phyloP scores from a whole-genome alignment of 2,113 vertebrate species.

The Limanda limanda region DNA sequence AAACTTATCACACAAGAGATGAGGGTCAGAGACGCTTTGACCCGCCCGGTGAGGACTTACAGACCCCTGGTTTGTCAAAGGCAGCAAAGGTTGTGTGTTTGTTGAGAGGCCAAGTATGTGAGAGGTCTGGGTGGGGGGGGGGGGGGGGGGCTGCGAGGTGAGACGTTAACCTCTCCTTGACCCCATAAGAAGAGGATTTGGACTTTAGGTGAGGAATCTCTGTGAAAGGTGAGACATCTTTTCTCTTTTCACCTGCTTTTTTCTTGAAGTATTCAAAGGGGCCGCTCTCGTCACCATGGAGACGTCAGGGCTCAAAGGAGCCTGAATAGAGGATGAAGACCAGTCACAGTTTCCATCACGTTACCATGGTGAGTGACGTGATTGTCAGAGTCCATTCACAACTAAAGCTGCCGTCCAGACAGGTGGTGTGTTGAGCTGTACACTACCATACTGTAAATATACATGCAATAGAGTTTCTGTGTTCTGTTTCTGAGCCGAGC shows the following conservation, averaged over 20 bases:
- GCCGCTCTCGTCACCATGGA: constrained; percentile 39
- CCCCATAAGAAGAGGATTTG: constrained; percentile 80
- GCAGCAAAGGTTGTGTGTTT: constrained; percentile 11
- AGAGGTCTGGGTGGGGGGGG: constrained; percentile 65
- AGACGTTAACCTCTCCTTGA: constrained; percentile 79
- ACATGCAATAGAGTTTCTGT: too few relatives aligned
- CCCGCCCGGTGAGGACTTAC: constrained; percentile 25
- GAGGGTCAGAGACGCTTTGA: background rate
- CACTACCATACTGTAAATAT: too few relatives aligned
- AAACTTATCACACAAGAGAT: too few relatives aligned
- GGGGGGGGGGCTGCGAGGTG: constrained; percentile 59
- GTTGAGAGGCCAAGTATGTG: constrained; percentile 76
- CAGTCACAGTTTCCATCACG: constrained; percentile 29
- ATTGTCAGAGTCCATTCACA: background rate
- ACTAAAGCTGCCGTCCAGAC: background rate
- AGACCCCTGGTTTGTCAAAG: constrained; percentile 20
- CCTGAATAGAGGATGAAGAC: too few relatives aligned
- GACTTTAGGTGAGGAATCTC: constrained; percentile 82
- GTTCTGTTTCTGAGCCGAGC: too few relatives aligned
- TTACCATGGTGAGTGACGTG: constrained; percentile 15
- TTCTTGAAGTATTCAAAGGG: constrained; percentile 52
- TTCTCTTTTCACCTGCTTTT: constrained; percentile 39
- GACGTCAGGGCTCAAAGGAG: constrained; percentile 13
- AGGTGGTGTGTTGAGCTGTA: background rate
- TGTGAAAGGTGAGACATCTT: constrained; percentile 77